A percentile compares a stretch with the other conserved stretches of the same genome.
Conservation (phyloP, 2,797 vertebrate genomes). For the Lophotriccus pileatus region DNA sequence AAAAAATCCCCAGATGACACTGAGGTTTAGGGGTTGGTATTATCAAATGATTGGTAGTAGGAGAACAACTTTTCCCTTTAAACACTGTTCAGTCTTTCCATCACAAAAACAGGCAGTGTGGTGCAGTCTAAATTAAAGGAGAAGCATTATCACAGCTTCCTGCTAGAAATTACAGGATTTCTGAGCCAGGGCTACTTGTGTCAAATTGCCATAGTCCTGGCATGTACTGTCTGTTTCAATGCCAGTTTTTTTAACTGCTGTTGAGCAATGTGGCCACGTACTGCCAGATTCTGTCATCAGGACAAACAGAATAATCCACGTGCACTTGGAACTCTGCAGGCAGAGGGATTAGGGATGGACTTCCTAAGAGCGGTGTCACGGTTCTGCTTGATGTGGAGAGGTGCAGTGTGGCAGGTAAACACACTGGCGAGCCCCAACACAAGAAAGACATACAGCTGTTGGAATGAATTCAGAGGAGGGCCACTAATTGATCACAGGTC, state of each 20-base stretch:
- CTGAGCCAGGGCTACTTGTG: not conserved
- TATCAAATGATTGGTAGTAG: not conserved
- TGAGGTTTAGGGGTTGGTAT: not conserved
- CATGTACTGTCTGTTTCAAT: not conserved
- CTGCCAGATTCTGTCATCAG: not conserved
- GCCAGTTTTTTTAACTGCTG: not conserved
- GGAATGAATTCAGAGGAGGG: not conserved
- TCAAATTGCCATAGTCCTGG: not conserved
- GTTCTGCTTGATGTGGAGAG: not conserved
- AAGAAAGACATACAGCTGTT: not conserved
- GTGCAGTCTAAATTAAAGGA: not conserved
- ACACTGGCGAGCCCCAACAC: not conserved
- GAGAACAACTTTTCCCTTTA: not conserved
- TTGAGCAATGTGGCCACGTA: not conserved
- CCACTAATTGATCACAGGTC: not conserved
- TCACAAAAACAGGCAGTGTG: not conserved
- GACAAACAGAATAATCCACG: not conserved
- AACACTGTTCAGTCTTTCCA: not conserved
- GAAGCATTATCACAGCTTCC: not conserved
- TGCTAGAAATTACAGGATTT: not conserved
- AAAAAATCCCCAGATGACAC: not conserved
- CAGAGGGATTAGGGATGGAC: not conserved
- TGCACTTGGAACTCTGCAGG: not conserved
- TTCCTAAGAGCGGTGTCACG: not conserved
- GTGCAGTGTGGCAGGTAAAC: not conserved